These are phyloP conservation scores for Platycnemis pennipes DNA, from an alignment of 2,888 invertebrate species.

Conservation along the genomic window DNA sequence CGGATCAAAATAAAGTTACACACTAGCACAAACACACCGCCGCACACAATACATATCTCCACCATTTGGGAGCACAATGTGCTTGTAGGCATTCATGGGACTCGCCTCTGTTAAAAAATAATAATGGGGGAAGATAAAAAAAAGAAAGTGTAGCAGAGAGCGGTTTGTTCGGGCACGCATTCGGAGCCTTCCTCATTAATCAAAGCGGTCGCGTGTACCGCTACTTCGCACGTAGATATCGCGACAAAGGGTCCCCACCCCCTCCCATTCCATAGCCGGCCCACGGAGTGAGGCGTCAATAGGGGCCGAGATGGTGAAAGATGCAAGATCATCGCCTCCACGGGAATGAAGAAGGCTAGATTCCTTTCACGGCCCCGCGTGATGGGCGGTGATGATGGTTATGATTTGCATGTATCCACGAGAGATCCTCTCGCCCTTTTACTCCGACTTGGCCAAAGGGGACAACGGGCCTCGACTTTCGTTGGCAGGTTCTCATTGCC, in stretches of 20 bases:
- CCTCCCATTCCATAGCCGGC: not conserved
- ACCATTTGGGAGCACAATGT: not conserved
- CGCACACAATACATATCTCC: constrained; percentile 7
- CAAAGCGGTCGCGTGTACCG: not conserved
- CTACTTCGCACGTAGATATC: not conserved
- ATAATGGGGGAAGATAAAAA: not conserved
- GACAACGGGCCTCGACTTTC: not conserved
- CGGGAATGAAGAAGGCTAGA: not conserved
- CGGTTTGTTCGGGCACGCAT: not conserved
- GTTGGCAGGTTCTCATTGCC: not conserved
- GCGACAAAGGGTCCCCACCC: not conserved
- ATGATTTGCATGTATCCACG: not conserved
- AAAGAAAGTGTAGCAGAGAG: no score
- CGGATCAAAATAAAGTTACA: constrained; percentile 11
- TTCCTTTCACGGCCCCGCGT: no score
- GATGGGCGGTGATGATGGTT: not conserved
- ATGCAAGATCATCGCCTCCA: not conserved
- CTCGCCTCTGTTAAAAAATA: not conserved
- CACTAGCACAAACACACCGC: not conserved
- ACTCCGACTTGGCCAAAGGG: not conserved
- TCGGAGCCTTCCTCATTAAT: not conserved
- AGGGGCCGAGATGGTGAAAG: not conserved
- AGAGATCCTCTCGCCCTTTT: not conserved
- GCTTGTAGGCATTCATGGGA: not conserved
- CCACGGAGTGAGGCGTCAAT: constrained; percentile 8